Base-by-base conservation (phyloP, 2,797 vertebrate genomes). In the Yasuhikotakia modesta region DNA sequence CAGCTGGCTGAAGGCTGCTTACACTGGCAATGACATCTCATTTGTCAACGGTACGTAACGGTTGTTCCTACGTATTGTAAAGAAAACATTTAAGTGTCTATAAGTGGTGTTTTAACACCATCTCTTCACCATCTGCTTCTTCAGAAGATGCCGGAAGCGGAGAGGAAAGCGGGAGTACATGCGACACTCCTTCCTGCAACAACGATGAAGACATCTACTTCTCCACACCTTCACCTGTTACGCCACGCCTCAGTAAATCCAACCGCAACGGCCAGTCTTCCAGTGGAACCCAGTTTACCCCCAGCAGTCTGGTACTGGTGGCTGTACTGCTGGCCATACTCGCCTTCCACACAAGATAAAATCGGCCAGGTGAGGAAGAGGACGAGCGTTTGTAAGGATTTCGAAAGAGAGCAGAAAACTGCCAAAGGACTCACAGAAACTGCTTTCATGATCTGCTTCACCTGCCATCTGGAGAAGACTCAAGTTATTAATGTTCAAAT, bases 111-210 rank as follows among this genome's bases (percentile, higher is more conserved):
- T 76, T 55, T 57, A 76, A 57, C 14, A 4, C 39, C n/a, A n/a
- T n/a, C n/a, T n/a, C n/a, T n/a, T n/a, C n/a, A n/a, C 22, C 16
- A 79, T 1, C 17, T 32, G 24, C 22, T 0, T 71, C 32, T 55
- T 32, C 87, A 88, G 95, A 92, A 3, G 95, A 94, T 0, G 88
- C 87, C 66, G 94, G 91, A 61, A 95, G 96, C 0, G 95, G 91
- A 17, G 96, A 95, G 86, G 97, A 94, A 83, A 98, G 97, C 0
- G 97, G 97, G 81, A 99, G 97, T 0, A 95, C 96, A 27, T 98
- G 96, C 0, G 95, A 96, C 58, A 86, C 90, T 0, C 90, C 93
- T 13, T 88, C 94, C 63, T 97, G 96, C 19, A 87, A 91, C 50
- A 85, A 79, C 0, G 94, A 96, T 82, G 83, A 24, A 0, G 96